These are phyloP conservation scores for Drosophila birchii DNA, from an alignment of 2,888 invertebrate genomes.

Conservation along the genomic window DNA sequence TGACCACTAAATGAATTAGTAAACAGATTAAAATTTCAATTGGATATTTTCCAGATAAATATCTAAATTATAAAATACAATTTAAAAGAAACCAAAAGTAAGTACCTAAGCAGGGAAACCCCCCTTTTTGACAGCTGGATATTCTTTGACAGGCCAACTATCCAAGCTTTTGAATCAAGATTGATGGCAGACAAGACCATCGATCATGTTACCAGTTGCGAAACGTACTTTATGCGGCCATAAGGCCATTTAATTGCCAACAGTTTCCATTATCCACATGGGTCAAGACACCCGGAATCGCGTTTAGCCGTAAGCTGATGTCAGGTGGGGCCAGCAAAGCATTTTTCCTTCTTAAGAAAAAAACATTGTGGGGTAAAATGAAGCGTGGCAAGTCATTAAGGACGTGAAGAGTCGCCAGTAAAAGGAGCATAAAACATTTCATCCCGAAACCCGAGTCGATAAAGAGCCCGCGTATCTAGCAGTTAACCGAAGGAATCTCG, in stretches of 20 bases:
- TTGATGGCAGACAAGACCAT: constrained; percentile 18
- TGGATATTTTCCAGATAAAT: neutral
- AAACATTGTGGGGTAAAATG: constrained; percentile 47
- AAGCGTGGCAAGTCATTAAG: constrained; percentile 57
- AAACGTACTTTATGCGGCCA: constrained; percentile 32
- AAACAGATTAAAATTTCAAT: neutral
- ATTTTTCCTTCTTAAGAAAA: constrained; percentile 22
- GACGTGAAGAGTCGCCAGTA: constrained; percentile 49
- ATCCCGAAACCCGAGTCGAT: constrained; percentile 53
- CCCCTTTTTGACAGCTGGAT: neutral
- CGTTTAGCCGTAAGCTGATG: constrained; percentile 11
- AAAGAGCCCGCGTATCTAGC: constrained; percentile 54
- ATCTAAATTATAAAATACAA: neutral
- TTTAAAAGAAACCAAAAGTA: neutral
- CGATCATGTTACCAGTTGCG: constrained; percentile 35
- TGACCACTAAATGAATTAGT: neutral
- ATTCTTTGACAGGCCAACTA: neutral
- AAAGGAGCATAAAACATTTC: constrained; percentile 67
- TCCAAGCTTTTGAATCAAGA: constrained; percentile 1
- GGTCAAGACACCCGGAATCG: constrained; percentile 20
- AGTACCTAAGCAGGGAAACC: neutral
- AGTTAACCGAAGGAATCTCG: constrained; percentile 69
- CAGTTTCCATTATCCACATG: constrained; percentile 21
- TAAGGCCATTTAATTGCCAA: constrained; percentile 34
- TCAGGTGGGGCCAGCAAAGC: constrained; percentile 35